A percentile compares a stretch with the other conserved stretches of the same genome.
Evolutionary conservation across 2,797 vertebrate genomes (phyloP).

Genomic region (Pteronotus mesoamericanus): DNA sequence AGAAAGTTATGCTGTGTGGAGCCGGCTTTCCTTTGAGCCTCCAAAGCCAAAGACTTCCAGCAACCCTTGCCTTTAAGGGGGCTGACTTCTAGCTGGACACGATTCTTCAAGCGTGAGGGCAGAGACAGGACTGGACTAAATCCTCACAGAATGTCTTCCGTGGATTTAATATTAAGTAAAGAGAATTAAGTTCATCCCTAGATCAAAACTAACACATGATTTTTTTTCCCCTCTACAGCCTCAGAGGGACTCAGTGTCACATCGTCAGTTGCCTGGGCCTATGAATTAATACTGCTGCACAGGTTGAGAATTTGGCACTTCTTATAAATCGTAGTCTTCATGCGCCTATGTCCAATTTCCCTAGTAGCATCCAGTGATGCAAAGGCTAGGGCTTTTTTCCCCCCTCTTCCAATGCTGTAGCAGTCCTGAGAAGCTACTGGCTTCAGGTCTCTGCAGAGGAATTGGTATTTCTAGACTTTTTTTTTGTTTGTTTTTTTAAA

Average conservation of each 20-base stretch:
- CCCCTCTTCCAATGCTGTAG: neutral
- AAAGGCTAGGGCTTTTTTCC: neutral
- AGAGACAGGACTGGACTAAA: neutral
- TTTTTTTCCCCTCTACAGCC: neutral
- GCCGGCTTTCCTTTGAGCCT: neutral
- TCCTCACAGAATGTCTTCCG: neutral
- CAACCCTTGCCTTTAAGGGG: neutral
- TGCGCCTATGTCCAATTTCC: slow-evolving; percentile 4
- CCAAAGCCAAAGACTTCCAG: slow-evolving; percentile 3
- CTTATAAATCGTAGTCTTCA: neutral
- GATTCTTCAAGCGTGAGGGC: neutral
- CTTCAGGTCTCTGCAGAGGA: slow-evolving; percentile 16
- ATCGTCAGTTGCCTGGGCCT: neutral
- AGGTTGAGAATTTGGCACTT: slow-evolving; percentile 16
- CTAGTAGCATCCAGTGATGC: slow-evolving; percentile 12
- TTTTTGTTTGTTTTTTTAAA: neutral
- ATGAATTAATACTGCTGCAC: neutral
- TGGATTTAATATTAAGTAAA: slow-evolving; percentile 32
- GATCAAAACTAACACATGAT: slow-evolving; percentile 2
- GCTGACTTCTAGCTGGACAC: neutral
- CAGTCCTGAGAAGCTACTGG: neutral
- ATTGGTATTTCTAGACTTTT: slow-evolving; percentile 25
- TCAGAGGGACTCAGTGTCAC: neutral
- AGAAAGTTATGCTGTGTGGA: neutral
- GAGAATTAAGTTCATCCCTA: slow-evolving; percentile 27